These are phyloP conservation scores for Blastobasis adustella DNA, from an alignment of 2,888 invertebrate species.

Conservation along the genomic window DNA sequence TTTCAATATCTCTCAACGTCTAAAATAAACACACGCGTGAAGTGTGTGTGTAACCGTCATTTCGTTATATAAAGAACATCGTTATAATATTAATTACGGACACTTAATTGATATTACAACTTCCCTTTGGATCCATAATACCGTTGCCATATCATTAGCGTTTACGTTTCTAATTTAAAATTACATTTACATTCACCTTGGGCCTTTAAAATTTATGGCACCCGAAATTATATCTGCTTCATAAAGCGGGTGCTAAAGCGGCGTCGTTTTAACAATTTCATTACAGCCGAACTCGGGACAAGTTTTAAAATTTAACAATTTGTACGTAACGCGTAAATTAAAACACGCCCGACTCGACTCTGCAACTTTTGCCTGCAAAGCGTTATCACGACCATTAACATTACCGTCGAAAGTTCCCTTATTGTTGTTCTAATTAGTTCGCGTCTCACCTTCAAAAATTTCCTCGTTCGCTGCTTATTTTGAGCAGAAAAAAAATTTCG, in stretches of 20 bases:
- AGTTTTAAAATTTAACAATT: slow-evolving; percentile 9
- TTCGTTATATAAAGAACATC: no score
- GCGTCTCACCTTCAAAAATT: slow-evolving; percentile 21
- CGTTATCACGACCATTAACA: slow-evolving; percentile 24
- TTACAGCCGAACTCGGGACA: slow-evolving; percentile 1
- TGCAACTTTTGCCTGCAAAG: slow-evolving; percentile 17
- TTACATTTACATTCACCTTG: background rate
- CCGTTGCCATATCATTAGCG: no score
- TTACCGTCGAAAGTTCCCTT: slow-evolving; percentile 20
- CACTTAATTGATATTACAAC: no score
- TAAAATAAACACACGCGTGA: no score
- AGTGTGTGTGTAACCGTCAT: no score
- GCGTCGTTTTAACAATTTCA: no score
- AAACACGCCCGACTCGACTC: slow-evolving; percentile 13
- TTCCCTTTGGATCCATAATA: no score
- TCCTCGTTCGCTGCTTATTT: slow-evolving; percentile 7
- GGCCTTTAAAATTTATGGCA: background rate
- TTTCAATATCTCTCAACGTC: no score
- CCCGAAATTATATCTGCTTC: no score
- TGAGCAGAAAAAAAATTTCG: background rate
- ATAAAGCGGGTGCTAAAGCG: no score
- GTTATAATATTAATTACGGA: no score
- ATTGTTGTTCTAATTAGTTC: slow-evolving; percentile 33
- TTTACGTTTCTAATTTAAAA: no score
- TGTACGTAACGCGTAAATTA: slow-evolving; percentile 14